Percentiles rank a stretch among this genome's conserved stretches.
Conservation (phyloP, 2,113 vertebrate species). For the Halcyon senegalensis region DNA sequence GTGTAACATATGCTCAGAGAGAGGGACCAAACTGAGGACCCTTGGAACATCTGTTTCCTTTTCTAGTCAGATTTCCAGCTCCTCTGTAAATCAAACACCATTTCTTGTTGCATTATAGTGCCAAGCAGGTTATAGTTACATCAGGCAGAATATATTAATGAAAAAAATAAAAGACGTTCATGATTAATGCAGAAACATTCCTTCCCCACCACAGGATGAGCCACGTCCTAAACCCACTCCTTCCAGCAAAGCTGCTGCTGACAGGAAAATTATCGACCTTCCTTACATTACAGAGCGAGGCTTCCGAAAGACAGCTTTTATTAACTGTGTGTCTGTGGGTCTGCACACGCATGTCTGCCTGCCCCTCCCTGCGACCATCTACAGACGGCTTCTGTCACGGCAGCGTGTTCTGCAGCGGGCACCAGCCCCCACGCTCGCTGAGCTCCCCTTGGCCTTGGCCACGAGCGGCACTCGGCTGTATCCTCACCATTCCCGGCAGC, state of each 20-base stretch:
- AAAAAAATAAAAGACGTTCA: background rate
- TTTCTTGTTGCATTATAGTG: background rate
- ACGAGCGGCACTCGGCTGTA: rapidly evolving
- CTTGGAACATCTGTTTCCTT: background rate
- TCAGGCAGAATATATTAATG: background rate
- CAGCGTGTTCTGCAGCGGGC: background rate
- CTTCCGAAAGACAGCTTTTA: background rate
- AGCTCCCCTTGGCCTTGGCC: background rate
- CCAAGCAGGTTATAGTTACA: background rate
- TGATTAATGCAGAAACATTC: background rate
- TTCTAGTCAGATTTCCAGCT: background rate
- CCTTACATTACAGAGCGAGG: background rate
- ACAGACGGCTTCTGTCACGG: background rate
- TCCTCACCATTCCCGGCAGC: rapidly evolving
- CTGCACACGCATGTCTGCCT: rapidly evolving
- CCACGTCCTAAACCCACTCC: background rate
- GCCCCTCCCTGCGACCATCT: rapidly evolving
- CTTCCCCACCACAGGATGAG: background rate
- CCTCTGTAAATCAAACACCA: background rate
- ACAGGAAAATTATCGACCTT: background rate
- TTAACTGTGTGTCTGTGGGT: background rate
- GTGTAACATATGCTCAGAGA: background rate
- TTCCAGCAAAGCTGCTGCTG: background rate
- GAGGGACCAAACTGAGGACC: background rate
- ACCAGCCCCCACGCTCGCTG: background rate